Evolutionary conservation across 2,797 vertebrate genomes (phyloP).

Genomic region (Cirrhinus molitorella): DNA sequence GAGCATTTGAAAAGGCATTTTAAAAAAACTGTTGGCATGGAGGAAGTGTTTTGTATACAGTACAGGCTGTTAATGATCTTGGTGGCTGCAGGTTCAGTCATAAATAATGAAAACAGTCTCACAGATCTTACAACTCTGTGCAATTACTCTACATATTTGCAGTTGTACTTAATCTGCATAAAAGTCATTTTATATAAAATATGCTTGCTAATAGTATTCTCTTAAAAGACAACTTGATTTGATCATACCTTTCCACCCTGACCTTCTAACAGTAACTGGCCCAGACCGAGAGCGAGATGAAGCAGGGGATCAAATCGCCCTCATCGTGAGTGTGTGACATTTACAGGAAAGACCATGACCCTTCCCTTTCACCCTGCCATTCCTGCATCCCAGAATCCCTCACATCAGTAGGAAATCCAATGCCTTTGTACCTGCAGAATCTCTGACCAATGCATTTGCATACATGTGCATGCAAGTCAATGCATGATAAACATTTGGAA

Average conservation of each 20-base stretch:
- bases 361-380: conserved; percentile 69
- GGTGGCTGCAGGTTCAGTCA: neutral
- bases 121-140: neutral
- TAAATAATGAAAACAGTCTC: neutral
- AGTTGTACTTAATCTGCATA: neutral
- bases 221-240: conserved; percentile 58
- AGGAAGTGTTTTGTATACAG: too few species aligned
- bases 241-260: conserved; percentile 63
- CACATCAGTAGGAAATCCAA: neutral
- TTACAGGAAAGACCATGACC: conserved; percentile 84
- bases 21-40: neutral
- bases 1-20: neutral
- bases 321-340: conserved; percentile 78
- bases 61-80: neutral
- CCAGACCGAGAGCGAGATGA: conserved; percentile 57
- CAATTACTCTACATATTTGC: neutral
- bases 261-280: conserved; percentile 75
- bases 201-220: neutral
- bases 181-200: neutral
- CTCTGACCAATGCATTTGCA: neutral
- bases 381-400: conserved; percentile 37
- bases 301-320: conserved; percentile 79
- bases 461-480: neutral
- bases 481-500: neutral
- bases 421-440: conserved; percentile 20